These are phyloP conservation scores for Eubucco bourcierii DNA, from an alignment of 2,113 vertebrate species.

Conservation along the genomic window DNA sequence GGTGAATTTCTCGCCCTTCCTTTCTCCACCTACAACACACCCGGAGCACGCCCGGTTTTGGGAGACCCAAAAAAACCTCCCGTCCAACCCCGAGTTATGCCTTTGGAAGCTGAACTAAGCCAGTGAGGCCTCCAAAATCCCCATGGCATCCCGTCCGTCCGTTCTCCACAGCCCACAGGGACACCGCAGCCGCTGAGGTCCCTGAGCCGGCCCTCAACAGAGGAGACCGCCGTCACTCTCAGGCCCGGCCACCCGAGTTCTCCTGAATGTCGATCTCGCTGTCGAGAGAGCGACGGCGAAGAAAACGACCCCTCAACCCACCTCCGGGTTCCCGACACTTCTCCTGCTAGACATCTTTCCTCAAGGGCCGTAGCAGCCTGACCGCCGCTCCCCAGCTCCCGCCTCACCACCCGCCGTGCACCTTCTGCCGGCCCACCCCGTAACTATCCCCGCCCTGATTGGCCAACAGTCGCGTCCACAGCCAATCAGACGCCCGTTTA, in stretches of 20 bases:
- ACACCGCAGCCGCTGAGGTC: too few relatives aligned
- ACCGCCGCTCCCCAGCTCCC: not conserved
- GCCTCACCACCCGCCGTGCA: not conserved
- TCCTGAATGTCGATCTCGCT: too few relatives aligned
- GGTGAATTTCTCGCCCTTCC: not conserved
- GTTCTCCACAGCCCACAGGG: too few relatives aligned
- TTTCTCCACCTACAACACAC: not conserved
- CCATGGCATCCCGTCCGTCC: not conserved
- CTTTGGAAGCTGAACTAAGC: too few relatives aligned
- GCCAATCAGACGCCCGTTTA: not conserved
- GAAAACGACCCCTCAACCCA: not conserved
- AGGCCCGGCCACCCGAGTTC: too few relatives aligned
- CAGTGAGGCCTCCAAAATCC: fast-evolving
- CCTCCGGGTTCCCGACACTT: conserved; percentile 70
- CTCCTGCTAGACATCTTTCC: conserved; percentile 74
- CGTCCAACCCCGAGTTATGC: fast-evolving
- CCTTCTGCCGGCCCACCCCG: not conserved
- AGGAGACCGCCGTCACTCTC: not conserved
- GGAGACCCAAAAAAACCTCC: fast-evolving
- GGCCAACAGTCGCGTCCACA: not conserved
- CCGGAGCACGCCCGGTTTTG: not conserved
- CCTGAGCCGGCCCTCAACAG: too few relatives aligned
- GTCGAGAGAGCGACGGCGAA: too few relatives aligned
- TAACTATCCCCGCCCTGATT: not conserved
- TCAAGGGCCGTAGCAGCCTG: not conserved